Conservation (phyloP, 2,888 invertebrate genomes). For the Heliconius hortense region DNA sequence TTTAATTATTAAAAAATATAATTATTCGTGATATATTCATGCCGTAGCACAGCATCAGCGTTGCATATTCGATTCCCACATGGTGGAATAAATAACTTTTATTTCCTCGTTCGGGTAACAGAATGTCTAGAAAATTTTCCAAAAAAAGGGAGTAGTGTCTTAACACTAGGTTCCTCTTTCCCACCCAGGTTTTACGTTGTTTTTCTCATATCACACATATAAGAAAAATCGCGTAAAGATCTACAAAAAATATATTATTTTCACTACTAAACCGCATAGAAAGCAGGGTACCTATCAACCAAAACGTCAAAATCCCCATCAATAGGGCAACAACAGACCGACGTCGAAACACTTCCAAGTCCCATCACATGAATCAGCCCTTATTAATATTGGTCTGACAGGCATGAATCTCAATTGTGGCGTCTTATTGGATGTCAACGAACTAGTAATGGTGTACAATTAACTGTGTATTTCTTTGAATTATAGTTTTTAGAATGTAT, state of each 20-base stretch:
- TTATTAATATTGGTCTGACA: conserved; percentile 48
- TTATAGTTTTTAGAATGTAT: not conserved
- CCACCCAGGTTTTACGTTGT: too few relatives aligned
- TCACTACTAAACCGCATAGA: too few relatives aligned
- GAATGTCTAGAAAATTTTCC: too few relatives aligned
- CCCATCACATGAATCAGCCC: conserved; percentile 58
- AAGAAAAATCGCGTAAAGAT: too few relatives aligned
- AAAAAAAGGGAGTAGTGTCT: not conserved
- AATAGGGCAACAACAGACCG: conserved; percentile 56
- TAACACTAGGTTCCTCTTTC: not conserved
- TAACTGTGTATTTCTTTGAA: conserved; percentile 14
- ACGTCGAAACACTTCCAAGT: conserved; percentile 44
- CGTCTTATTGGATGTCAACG: conserved; percentile 24
- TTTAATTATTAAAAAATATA: too few relatives aligned
- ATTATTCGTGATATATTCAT: not conserved
- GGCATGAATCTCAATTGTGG: conserved; percentile 64
- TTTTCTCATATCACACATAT: too few relatives aligned
- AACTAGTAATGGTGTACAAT: conserved; percentile 13
- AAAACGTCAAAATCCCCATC: conserved; percentile 49
- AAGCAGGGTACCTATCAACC: not conserved
- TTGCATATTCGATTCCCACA: not conserved
- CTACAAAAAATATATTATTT: too few relatives aligned
- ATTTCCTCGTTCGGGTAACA: too few relatives aligned
- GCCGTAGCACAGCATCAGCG: not conserved
- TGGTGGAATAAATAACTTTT: not conserved